These are phyloP conservation scores for Eustalomyia histrio DNA, from an alignment of 2,888 invertebrate genomes.

Conservation along the genomic window DNA sequence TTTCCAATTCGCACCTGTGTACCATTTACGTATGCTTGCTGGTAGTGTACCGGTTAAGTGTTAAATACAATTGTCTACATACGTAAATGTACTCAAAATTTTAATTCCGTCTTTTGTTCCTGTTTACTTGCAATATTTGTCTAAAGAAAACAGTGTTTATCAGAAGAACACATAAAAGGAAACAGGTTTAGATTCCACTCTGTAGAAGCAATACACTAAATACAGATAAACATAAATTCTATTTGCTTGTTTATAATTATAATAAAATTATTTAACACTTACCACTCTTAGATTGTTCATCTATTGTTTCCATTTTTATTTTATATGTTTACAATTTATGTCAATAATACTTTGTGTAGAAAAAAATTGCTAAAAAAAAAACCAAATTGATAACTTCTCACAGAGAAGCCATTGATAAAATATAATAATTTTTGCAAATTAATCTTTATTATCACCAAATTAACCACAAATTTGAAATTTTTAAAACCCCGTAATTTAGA, in stretches of 20 bases:
- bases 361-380: constrained; percentile 1
- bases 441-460: neutral
- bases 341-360: constrained; percentile 26
- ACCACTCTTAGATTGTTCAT: constrained; percentile 77
- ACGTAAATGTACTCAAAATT: too few species aligned
- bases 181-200: constrained; percentile 55
- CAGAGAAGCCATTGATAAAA: constrained; percentile 59
- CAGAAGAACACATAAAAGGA: neutral
- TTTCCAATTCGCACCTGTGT: too few species aligned
- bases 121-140: too few species aligned
- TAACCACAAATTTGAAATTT: neutral
- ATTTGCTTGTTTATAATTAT: neutral
- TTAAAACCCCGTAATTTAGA: neutral
- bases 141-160: too few species aligned
- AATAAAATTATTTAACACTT: constrained; percentile 61
- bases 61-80: too few species aligned
- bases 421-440: neutral
- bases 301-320: constrained; percentile 76
- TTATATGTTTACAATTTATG: constrained; percentile 11
- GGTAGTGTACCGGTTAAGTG: too few species aligned
- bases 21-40: too few species aligned
- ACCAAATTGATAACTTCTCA: constrained; percentile 53
- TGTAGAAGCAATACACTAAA: too few species aligned
- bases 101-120: constrained; percentile 10
- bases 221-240: too few species aligned